Evolutionary conservation across 2,113 vertebrate species (phyloP), one percentile per base, ranked within the genome.

Genomic region (Mirounga angustirostris): DNA sequence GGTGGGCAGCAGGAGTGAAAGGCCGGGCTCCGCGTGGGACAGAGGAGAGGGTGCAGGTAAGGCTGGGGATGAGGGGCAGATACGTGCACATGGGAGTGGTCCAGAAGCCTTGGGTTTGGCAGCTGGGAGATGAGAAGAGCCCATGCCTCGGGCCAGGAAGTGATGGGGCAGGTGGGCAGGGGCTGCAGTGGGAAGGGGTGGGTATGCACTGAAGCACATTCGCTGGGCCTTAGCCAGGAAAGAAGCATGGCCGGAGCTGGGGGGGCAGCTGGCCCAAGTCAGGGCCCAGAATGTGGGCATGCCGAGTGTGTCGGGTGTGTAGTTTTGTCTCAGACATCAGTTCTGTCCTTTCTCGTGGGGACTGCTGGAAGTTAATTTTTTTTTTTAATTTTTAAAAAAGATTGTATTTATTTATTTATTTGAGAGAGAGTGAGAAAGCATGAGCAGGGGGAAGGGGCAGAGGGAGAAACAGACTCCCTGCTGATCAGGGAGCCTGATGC

Each of bases 161-260:
- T 9, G 2, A 4, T 2, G 18, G 61, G n/a, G 61, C 13, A 8
- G 59, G 79, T 2, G 1, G 59, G n/a, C 63, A 28, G 52, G n/a
- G 19, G 61, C 79, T 0, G 0, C 5, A 0, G 19, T 4, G 30
- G 58, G 28, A 2, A 1, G 26, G 33, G 43, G 30, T 26, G 13
- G 16, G 43, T 6, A 1, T 59, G 13, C 46, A 6, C 54, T 0
- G 56, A 19, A 63, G 58, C n/a, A 2, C 63, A 9, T 12, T 11
- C 14, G 9, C 50, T 46, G 19, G 50, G 16, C 79, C 84, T 56
- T 16, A 26, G 67, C 43, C 36, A 9, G 36, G 52, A 56, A 56
- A 69, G 19, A 24, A 30, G 30, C 10, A 76, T 24, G 78, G 36
- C 15, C 15, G 0, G 36, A 21, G 76, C 19, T 21, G 54, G 26